These are phyloP conservation scores for Heliornis fulica DNA, from an alignment of 2,113 vertebrate genomes.

Conservation along the genomic window DNA sequence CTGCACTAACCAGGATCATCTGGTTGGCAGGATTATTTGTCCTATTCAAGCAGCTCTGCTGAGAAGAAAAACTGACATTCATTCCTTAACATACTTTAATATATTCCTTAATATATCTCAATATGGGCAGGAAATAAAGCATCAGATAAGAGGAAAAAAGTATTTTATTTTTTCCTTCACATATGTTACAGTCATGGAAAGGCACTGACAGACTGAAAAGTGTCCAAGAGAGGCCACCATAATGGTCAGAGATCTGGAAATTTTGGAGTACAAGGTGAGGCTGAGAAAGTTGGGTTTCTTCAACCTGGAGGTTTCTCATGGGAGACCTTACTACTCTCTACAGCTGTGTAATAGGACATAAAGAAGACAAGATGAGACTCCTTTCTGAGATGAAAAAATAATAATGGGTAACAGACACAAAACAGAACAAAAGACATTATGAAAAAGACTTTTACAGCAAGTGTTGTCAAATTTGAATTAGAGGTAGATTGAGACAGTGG, in stretches of 20 bases:
- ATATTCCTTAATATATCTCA: neutral
- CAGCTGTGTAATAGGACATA: neutral
- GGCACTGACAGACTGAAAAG: neutral
- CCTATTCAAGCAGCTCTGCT: neutral
- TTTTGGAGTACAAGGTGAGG: rapidly evolving
- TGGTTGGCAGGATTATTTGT: neutral
- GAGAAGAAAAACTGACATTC: neutral
- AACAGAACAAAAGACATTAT: neutral
- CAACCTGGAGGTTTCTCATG: neutral
- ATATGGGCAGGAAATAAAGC: neutral
- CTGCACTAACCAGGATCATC: neutral
- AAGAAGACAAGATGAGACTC: neutral
- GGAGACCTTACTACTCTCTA: neutral
- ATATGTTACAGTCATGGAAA: neutral
- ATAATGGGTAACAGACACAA: neutral
- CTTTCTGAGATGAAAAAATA: neutral
- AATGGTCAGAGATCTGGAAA: neutral
- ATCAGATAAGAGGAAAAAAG: neutral
- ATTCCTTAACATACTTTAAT: neutral
- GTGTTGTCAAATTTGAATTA: neutral
- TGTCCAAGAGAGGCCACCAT: neutral
- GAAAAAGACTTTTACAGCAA: neutral
- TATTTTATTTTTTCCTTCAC: neutral
- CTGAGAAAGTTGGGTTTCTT: neutral
- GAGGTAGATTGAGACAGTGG: neutral